Evolutionary conservation across 2,113 vertebrate species (phyloP).

Genomic region (Casuarius casuarius): DNA sequence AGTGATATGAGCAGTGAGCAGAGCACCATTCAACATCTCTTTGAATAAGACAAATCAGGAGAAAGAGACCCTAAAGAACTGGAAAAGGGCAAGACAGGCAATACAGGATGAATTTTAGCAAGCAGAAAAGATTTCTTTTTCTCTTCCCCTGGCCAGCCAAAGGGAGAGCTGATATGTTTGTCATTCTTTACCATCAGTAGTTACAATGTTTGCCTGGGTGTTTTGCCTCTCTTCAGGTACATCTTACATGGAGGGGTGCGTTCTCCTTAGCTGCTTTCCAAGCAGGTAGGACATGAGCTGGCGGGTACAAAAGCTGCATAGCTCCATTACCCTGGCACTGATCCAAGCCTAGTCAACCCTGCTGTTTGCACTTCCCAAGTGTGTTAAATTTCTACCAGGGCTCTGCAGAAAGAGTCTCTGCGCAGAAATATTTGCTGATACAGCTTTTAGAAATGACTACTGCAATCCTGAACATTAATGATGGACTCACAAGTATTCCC

Average conservation of each 20-base stretch:
- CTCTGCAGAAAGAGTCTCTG: conserved; percentile 23
- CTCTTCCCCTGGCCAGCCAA: not conserved
- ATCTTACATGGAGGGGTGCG: not conserved
- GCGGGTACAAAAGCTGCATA: not conserved
- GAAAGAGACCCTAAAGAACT: not conserved
- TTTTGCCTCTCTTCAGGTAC: not conserved
- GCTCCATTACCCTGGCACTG: conserved; percentile 9
- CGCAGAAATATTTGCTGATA: conserved; percentile 34
- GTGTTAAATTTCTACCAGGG: conserved; percentile 18
- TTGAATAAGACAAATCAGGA: not conserved
- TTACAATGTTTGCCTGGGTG: not conserved
- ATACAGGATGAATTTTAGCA: not conserved
- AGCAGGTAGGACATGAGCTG: not conserved
- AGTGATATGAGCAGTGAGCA: not conserved
- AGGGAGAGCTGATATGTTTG: not conserved
- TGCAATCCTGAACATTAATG: not conserved
- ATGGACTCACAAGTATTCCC: not conserved
- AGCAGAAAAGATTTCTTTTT: not conserved
- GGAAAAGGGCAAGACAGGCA: not conserved
- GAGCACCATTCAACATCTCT: not conserved
- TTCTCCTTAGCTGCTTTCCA: not conserved
- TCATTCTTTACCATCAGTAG: not conserved
- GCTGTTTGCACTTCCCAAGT: conserved; percentile 36
- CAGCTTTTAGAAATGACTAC: conserved; percentile 28
- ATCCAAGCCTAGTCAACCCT: not conserved